phyloP scores from a whole-genome alignment of 2,113 vertebrate species.

The Synodontis membranacea region DNA sequence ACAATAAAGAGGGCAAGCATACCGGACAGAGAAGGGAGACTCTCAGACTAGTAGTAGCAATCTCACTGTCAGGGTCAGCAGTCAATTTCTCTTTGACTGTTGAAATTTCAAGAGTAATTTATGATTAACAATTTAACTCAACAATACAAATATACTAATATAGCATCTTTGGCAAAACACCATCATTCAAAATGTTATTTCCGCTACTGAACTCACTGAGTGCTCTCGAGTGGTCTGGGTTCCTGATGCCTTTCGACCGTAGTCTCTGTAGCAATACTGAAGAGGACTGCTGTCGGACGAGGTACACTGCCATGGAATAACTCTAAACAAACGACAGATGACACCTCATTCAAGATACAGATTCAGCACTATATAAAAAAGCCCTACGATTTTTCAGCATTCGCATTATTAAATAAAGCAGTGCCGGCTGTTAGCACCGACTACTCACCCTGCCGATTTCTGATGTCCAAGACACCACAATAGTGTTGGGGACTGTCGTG shows the following conservation, averaged over 20 bases:
- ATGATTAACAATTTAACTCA: background rate
- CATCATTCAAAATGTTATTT: background rate
- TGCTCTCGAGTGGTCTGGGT: slow-evolving; percentile 97
- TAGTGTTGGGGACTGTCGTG: slow-evolving; percentile 96
- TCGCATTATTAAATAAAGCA: background rate
- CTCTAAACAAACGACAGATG: slow-evolving; percentile 71
- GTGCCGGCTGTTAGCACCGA: background rate
- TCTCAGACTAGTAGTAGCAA: slow-evolving; percentile 94
- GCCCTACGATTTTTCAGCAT: background rate
- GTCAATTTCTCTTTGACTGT: slow-evolving; percentile 98
- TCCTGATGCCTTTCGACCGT: slow-evolving; percentile 95
- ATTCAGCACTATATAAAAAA: background rate
- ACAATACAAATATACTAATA: background rate
- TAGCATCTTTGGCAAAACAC: background rate
- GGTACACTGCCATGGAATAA: slow-evolving; percentile 98
- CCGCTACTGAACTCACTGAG: slow-evolving; percentile 80
- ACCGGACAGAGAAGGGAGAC: slow-evolving; percentile 97
- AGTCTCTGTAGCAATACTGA: slow-evolving; percentile 93
- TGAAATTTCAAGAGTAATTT: background rate
- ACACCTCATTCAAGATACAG: background rate
- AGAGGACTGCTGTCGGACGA: slow-evolving; percentile 96
- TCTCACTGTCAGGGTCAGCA: slow-evolving; percentile 97
- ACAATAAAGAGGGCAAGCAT: slow-evolving; percentile 41
- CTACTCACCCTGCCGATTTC: slow-evolving; percentile 93
- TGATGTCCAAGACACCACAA: slow-evolving; percentile 96